These are phyloP conservation scores for Pterophyllum scalare DNA, from an alignment of 2,113 vertebrate genomes.

Conservation along the genomic window DNA sequence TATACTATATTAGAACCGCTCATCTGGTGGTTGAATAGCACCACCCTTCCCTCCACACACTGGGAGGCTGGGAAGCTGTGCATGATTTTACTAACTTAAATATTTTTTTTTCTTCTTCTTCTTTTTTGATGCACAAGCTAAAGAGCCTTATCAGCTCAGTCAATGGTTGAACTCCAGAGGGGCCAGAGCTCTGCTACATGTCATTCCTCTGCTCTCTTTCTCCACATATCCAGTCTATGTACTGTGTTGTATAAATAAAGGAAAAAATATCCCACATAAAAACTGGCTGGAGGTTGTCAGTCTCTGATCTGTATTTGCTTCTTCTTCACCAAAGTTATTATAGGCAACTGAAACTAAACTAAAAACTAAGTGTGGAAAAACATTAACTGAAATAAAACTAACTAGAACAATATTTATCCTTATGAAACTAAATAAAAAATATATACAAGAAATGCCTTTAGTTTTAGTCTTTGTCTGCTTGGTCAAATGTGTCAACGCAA, in stretches of 20 bases:
- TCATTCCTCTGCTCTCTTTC: slow-evolving; percentile 1
- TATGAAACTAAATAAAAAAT: neutral
- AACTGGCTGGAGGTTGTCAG: neutral
- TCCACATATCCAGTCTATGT: neutral
- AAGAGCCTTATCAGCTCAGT: neutral
- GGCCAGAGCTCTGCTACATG: neutral
- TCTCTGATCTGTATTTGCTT: neutral
- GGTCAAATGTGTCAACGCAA: neutral
- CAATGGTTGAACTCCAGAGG: neutral
- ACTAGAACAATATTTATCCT: slow-evolving; percentile 5
- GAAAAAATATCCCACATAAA: slow-evolving; percentile 3
- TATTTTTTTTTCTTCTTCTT: too few relatives aligned
- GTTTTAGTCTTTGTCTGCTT: neutral
- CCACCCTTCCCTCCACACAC: neutral
- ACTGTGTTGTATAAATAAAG: slow-evolving; percentile 6
- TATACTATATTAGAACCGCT: neutral
- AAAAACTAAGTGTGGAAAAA: neutral
- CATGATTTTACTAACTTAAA: neutral
- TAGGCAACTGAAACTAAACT: neutral
- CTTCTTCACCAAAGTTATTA: neutral
- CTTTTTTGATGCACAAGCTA: neutral
- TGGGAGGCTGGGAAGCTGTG: neutral
- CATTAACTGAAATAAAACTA: slow-evolving; percentile 9
- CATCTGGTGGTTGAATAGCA: too few relatives aligned
- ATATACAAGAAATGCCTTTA: neutral